Base-by-base conservation (phyloP, 2,113 vertebrate species). In the Tringa solitaria region DNA sequence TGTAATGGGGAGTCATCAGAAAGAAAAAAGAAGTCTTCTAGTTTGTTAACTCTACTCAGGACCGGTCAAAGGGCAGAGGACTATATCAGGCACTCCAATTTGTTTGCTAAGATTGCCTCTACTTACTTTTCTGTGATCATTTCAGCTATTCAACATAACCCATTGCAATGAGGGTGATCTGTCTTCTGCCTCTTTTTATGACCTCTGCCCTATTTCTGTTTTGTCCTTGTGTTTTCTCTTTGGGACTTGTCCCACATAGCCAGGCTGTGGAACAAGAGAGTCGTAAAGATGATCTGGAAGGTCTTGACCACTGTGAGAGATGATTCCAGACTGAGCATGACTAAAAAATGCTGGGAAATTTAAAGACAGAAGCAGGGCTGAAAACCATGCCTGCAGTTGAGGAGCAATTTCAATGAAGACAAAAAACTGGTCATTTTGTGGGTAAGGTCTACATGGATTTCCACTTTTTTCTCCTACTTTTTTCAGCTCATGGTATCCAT, bases 221-320 rank as follows among this genome's bases (percentile, higher is more conserved):
- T 90, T 6, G 65, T 33, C n/a, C 28, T 33, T 30, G 60, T 78
- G 39, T 14, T 63, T 95, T n/a, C 19, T 60, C 28, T 63, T 54
- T 11, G 5, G 33, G 35, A 3, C 12, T 89, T 15, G 61, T 43
- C 24, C 24, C 21, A 32, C 9, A 19, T 0, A 0, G 33, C 32
- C 43, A 33, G 7, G 5, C 4, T n/a, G 14, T 56, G 23, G 48
- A 89, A 75, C 8, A 79, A 69, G 7, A 74, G 43, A 91, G 10
- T 32, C 1, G 2, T 10, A 78, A 76, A 80, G 8, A 6, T 57
- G 22, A 32, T 60, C 48, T 53, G 27, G 35, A 78, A 78, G 10
- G 26, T 37, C 41, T 45, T 75, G 27, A 23, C 12, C 13, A 1
- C n/a, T 77, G 53, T 12, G 24, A 91, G 39, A 85, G 15, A 39